These are phyloP conservation scores for Ascidia mentula DNA, from an alignment of 23 tunicate species.

Conservation along the genomic window DNA sequence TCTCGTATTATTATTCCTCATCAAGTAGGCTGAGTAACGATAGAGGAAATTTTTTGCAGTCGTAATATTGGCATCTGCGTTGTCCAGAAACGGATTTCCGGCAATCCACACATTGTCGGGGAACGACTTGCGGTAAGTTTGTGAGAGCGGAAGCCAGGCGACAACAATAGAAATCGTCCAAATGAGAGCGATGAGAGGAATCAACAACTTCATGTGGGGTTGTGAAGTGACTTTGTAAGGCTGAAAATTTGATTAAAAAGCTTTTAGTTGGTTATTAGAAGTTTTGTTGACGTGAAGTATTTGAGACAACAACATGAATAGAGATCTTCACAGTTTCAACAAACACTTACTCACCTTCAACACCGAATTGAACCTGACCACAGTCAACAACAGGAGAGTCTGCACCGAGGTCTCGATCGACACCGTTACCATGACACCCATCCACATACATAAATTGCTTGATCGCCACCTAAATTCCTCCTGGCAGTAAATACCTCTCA, in stretches of 20 bases:
- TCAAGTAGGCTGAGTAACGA: background rate
- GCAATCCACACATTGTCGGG: background rate
- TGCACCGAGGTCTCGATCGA: constrained; percentile 29
- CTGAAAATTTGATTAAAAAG: background rate
- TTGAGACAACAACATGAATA: too few relatives aligned
- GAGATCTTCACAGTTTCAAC: background rate
- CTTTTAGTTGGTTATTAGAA: too few relatives aligned
- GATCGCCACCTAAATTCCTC: constrained; percentile 26
- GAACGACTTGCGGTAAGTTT: background rate
- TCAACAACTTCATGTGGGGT: background rate
- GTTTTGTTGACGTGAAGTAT: too few relatives aligned
- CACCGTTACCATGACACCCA: constrained; percentile 18
- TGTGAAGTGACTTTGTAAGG: background rate
- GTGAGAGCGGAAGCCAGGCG: constrained; percentile 6
- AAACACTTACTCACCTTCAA: background rate
- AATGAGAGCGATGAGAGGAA: background rate
- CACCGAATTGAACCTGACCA: constrained; percentile 22
- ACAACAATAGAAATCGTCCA: background rate
- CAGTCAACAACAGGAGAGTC: constrained; percentile 12
- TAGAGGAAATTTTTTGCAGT: background rate
- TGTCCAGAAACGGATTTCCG: background rate
- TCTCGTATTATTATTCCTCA: background rate
- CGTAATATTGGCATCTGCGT: background rate
- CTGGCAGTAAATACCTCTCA: constrained; percentile 29
- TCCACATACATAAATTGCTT: constrained; percentile 34